These are phyloP conservation scores for Buphagus erythrorhynchus DNA, from an alignment of 2,797 vertebrate species.

Conservation along the genomic window DNA sequence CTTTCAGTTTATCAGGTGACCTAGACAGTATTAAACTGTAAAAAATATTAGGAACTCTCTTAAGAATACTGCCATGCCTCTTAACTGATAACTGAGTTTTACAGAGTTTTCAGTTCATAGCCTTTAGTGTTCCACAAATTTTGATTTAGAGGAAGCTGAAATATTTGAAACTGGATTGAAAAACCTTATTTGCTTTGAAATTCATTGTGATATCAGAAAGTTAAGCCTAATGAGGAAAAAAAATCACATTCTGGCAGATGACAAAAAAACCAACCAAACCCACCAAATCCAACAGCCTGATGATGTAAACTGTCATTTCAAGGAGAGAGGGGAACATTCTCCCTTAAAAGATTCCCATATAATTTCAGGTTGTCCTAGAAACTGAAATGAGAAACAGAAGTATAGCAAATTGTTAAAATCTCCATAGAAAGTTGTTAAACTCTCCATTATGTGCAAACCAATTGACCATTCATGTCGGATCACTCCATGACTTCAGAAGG, in stretches of 20 bases:
- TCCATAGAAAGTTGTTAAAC: neutral
- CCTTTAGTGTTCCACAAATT: neutral
- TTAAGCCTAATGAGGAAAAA: neutral
- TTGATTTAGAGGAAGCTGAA: neutral
- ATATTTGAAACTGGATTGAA: neutral
- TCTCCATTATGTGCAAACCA: neutral
- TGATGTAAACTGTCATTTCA: neutral
- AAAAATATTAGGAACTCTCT: constrained; percentile 15
- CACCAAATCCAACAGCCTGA: neutral
- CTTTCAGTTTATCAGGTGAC: constrained; percentile 66
- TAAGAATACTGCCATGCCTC: constrained; percentile 7
- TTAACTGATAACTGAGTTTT: constrained; percentile 20
- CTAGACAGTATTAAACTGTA: constrained; percentile 26
- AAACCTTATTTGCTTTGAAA: neutral
- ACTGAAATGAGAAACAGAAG: neutral
- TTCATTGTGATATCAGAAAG: neutral
- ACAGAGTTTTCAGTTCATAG: neutral
- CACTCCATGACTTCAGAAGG: neutral
- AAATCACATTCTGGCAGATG: neutral
- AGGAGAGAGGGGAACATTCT: neutral
- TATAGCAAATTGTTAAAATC: neutral
- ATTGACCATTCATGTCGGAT: neutral
- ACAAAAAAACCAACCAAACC: neutral
- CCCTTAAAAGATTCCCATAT: neutral
- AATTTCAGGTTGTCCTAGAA: neutral